Evolutionary conservation across 2,888 invertebrate genomes (phyloP), one percentile per base, ranked within the genome.

Genomic region (Stictocephala bisonia): DNA sequence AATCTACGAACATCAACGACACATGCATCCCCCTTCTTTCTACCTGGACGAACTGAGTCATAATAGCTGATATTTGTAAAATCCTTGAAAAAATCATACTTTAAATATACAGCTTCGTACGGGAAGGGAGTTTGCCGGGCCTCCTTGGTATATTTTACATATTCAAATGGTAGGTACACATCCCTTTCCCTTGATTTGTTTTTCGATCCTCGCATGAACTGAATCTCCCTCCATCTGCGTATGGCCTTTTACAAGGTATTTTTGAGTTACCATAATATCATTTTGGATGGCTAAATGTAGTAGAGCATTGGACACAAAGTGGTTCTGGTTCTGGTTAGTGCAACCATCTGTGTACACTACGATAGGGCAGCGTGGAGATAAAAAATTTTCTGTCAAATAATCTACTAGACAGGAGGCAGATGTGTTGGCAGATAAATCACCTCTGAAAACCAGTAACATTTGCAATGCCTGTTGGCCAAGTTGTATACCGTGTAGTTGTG

Each of bases 211-310:
- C 22, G 76, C 75, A 66, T 82, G 81, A 26, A 81, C 79, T 1
- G 74, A 76, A 67, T 82, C 81, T 24, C 77, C 76, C 70, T 81
- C 80, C 77, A 80, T 81, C 75, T 81, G 80, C 1, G 81, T 81
- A 68, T 81, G 81, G 0, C 81, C 81, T 40, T 76, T 77, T n/a
- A 78, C 79, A 4, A 81, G 70, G 71, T 77, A 80, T 66, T 82
- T 82, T 71, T 81, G 81, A 31, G 75, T 76, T 67, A 81, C 79
- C 1, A 58, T 72, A 24, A 78, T 75, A 11, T 78, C 74, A n/a
- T 64, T 72, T 71, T 70, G 35, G 3, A 77, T 74, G 3, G 78
- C 70, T 56, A 78, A 75, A 44, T 80, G 75, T 0, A 79, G 67
- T n/a, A 81, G 75, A 22, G 80, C 79, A 64, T 80, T 81, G 6